Percentiles rank a stretch among this genome's conserved stretches.
Evolutionary conservation across 1,140 invertebrate species (phyloP).

Genomic region (Drosophila nigrodunni): DNA sequence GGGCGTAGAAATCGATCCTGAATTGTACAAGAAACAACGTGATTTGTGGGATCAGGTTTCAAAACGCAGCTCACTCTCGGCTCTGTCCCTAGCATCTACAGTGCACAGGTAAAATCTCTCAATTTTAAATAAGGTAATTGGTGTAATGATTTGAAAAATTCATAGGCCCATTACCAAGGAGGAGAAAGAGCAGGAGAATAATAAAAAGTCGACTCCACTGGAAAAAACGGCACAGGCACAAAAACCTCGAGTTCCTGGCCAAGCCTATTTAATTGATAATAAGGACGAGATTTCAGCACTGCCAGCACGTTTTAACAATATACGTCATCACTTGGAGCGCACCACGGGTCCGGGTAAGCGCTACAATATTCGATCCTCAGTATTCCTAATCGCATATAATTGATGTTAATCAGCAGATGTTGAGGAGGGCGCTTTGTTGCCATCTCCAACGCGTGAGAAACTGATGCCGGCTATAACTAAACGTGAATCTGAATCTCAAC

Average conservation of each 20-base stretch:
- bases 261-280: slow-evolving; percentile 83
- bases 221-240: slow-evolving; percentile 83
- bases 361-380: background rate
- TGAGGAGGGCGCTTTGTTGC: slow-evolving; percentile 87
- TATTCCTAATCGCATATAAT: background rate
- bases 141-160: background rate
- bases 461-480: slow-evolving; percentile 89
- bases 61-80: slow-evolving; percentile 93
- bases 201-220: slow-evolving; percentile 90
- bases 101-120: slow-evolving; percentile 88
- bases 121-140: background rate
- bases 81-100: slow-evolving; percentile 93
- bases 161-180: slow-evolving; percentile 91
- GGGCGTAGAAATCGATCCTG: slow-evolving; percentile 93
- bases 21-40: slow-evolving; percentile 92
- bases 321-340: slow-evolving; percentile 89
- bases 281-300: slow-evolving; percentile 85
- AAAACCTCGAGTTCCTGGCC: slow-evolving; percentile 79
- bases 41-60: slow-evolving; percentile 96
- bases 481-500: slow-evolving; percentile 87
- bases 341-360: slow-evolving; percentile 88
- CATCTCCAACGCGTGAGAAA: slow-evolving; percentile 90
- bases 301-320: slow-evolving; percentile 86
- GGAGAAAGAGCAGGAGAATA: slow-evolving; percentile 94
- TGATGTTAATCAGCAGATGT: slow-evolving; percentile 54